Base-by-base conservation (phyloP, 2,888 invertebrate species). In the Hydrotaea cyrtoneurina region DNA sequence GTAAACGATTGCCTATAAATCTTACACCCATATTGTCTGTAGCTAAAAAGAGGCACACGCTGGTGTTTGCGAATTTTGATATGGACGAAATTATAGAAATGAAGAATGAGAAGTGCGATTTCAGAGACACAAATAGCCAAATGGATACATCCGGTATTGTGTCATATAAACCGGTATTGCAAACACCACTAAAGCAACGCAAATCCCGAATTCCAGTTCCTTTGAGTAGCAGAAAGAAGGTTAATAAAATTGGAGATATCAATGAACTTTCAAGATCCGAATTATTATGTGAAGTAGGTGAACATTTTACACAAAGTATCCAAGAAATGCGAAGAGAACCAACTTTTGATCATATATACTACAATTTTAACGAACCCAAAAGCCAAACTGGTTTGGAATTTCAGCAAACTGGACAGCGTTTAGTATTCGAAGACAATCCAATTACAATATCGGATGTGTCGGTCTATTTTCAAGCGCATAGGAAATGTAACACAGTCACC, bases 391-490 rank as follows among this genome's bases (percentile, higher is more conserved):
- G 2, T 2, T 31, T 7, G 3, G 2, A 39, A 17, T 19, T 11
- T 55, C 50, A 36, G 36, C 57, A 55, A 59, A 21, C 11, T 39
- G 23, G 1, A 13, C 72, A 59, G 7, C 19, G 36, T 17, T 69
- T 43, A 11, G 39, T 69, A 23, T 84, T 75, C 62, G 89, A 89
- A 36, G 87, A 87, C 10, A 89, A 89, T 55, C 86, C 89, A 1
- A 89, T 90, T 15, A 89, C 89, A 2, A 88, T 90, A 72, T 89
- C 90, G 0, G 90, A 90, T 86, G 90, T 89, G 10, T 89, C 89
- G 0, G 81, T 21, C 0, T 88, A 87, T 72, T 89, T 59, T 59
- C 50, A 43, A 31, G 15, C 55, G 55, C 76, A 79, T 53, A 79
- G 59, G 55, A 85, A 77, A 31, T 77, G 55, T 43, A 46, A 66